These are phyloP conservation scores for Hemichromis elongatus DNA, from an alignment of 2,113 vertebrate species.

Conservation along the genomic window DNA sequence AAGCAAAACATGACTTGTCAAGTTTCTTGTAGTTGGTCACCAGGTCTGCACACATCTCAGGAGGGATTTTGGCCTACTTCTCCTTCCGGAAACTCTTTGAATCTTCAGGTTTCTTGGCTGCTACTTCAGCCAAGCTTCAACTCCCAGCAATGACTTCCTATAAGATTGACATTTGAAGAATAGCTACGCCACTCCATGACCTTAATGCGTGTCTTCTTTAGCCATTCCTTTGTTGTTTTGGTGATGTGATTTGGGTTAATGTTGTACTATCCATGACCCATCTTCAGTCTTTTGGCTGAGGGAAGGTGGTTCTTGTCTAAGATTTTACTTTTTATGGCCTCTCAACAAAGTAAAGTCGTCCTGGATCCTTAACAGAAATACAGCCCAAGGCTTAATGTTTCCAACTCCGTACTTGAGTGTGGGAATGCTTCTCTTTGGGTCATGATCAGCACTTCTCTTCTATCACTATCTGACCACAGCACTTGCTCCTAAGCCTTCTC, in stretches of 20 bases:
- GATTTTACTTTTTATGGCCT: not conserved
- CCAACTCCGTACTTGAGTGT: not conserved
- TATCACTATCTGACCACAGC: not conserved
- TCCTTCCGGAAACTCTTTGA: not conserved
- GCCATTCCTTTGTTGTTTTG: not conserved
- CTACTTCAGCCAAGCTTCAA: not conserved
- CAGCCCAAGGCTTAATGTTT: not conserved
- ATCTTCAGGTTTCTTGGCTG: not conserved
- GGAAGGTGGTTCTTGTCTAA: not conserved
- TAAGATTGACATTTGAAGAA: not conserved
- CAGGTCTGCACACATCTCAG: not conserved
- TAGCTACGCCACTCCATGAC: not conserved
- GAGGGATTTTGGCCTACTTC: not conserved
- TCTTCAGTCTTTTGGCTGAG: not conserved
- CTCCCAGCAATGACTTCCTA: not conserved
- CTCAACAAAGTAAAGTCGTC: rapidly evolving
- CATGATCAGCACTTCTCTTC: not conserved
- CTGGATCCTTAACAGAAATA: not conserved
- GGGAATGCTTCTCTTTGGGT: not conserved
- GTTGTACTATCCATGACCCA: not conserved
- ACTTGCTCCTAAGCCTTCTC: not conserved
- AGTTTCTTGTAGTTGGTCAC: not conserved
- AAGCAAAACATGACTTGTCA: not conserved
- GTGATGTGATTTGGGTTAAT: not conserved
- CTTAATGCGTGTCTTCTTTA: not conserved